phyloP scores from a whole-genome alignment of 1,140 invertebrate species.

The Zaprionus taronus region DNA sequence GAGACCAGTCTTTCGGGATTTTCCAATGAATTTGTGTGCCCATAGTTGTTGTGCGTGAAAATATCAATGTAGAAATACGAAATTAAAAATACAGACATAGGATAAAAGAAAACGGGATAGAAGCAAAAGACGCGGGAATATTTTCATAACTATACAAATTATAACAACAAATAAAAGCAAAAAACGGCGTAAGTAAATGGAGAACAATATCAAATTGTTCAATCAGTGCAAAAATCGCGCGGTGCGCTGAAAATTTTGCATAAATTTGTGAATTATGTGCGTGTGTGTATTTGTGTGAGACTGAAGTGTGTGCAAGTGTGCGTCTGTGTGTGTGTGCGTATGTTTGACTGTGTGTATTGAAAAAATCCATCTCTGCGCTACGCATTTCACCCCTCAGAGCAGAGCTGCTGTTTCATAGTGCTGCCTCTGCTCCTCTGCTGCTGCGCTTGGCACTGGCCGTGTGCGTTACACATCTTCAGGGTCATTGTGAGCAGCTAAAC shows the following conservation, averaged over 20 bases:
- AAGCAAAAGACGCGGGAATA: constrained; percentile 77
- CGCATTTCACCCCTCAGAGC: constrained; percentile 76
- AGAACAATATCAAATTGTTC: constrained; percentile 8
- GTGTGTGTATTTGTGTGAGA: constrained; percentile 30
- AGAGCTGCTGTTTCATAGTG: constrained; percentile 40
- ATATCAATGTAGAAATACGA: constrained; percentile 51
- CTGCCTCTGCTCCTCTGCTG: constrained; percentile 14
- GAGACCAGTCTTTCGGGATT: constrained; percentile 26
- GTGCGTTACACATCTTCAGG: constrained; percentile 56
- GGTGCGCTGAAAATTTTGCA: constrained; percentile 65
- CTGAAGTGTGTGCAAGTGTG: constrained; percentile 38
- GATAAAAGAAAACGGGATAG: constrained; percentile 68
- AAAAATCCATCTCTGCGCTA: constrained; percentile 80
- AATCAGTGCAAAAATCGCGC: constrained; percentile 31
- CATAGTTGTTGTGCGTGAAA: constrained; percentile 39
- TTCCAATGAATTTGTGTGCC: constrained; percentile 33
- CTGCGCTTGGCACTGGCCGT: constrained; percentile 42
- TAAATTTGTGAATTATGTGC: constrained; percentile 68
- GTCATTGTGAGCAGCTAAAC: constrained; percentile 47
- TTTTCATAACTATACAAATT: constrained; percentile 57
- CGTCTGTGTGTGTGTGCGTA: constrained; percentile 41
- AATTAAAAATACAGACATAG: constrained; percentile 59
- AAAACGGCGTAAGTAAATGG: constrained; percentile 74
- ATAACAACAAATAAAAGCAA: constrained; percentile 62
- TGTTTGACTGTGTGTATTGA: constrained; percentile 64